Evolutionary conservation across 2,113 vertebrate species (phyloP), one percentile per base, ranked within the genome.

Genomic region (Thamnophis sirtalis): DNA sequence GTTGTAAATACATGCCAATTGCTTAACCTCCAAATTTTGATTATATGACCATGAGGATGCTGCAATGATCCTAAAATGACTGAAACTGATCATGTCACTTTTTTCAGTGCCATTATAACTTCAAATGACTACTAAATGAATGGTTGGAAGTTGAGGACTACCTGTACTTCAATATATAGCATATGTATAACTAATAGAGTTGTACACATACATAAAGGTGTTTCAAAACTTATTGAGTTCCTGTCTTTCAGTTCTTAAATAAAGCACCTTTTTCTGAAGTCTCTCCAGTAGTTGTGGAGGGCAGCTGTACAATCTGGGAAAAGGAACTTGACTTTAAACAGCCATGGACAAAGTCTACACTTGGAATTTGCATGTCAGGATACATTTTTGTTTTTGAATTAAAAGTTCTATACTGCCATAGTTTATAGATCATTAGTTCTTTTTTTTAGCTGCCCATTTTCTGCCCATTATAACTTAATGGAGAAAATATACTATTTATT

Each of bases 361-460:
- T 28, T 63, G 60, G 26, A 63, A 68, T 68, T 28, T n/a, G 10
- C 60, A n/a, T n/a, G 28, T 68, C 60, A 68, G 60, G n/a, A 68
- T 4, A n/a, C 11, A n/a, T 68, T 68, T 68, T 68, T 5, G 11
- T 68, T n/a, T 68, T 68, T 68, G 9, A n/a, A 63, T 63, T 11
- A 26, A 5, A 68, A 68, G 60, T 68, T 68, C 28, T 68, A n/a
- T 28, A 28, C 17, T 80, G 68, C 2, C 33, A 38, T 38, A 8
- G 43, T 55, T 50, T 89, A 56, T 38, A 93, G 90, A 86, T 24
- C 19, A 58, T 26, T 15, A 28, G 13, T 68, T 88, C 85, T 68
- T 93, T 68, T 89, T 87, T 87, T 92, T 0, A 55, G 86, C 28
- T 80, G 19, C 50, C 50, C 80, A 68, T 73, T 90, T 92, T 91